Base-by-base conservation (phyloP, 2,113 vertebrate genomes). In the Sitta europaea region DNA sequence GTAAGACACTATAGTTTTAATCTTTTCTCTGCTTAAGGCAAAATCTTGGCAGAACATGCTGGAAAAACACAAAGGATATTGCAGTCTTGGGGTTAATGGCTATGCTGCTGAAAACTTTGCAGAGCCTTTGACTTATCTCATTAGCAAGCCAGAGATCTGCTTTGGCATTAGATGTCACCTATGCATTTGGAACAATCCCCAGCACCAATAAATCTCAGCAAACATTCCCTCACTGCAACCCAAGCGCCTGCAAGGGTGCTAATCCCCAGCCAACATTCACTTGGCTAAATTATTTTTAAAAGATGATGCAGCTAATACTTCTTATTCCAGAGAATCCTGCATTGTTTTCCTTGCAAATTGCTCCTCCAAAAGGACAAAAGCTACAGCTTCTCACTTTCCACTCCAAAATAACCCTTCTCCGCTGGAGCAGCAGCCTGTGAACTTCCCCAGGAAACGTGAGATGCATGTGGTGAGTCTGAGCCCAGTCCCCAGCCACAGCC, bases 301-400 rank as follows among this genome's bases (percentile, higher is more conserved):
- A 95, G 92, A 96, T 84, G 95, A 89, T 94, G 91, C 93, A 91
- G 91, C 92, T 93, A 97, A 97, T 96, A 73, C 96, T 96, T 72
- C 92, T 94, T 96, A 97, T 96, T 94, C 95, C 92, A 90, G 84
- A 88, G 92, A 96, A 95, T 96, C 95, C 90, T 93, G 91, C 86
- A 94, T 96, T 97, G 96, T 97, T 97, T 96, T 95, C 85, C 93
- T 96, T 96, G 88, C 86, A 97, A 97, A 97, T 95, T 96, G 95
- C 95, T 96, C 94, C 94, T 97, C 96, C 94, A 94, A 90, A 96
- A 95, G 93, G 95, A 96, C 92, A 86, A 96, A 96, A 94, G 93
- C 90, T 96, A 88, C 86, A 94, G 91, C 92, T 95, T 94, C 94
- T 97, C 94, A 84, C 95, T 96, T 96, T 92, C 95, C 90, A 57